Base-by-base conservation (phyloP, 2,888 invertebrate genomes). In the Gymnocheta viridis region DNA sequence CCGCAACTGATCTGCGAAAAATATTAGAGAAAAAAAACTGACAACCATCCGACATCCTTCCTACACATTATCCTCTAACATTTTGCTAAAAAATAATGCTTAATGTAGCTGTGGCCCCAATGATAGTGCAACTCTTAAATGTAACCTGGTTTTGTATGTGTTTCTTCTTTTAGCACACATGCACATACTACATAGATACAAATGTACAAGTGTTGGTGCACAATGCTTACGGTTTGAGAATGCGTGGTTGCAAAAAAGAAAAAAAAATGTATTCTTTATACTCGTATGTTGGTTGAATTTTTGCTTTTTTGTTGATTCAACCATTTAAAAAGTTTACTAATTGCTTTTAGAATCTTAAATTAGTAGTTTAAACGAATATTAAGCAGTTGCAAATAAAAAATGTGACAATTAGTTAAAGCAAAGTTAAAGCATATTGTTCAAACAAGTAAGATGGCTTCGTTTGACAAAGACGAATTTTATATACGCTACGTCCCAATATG, bases 261-360 rank as follows among this genome's bases (percentile, higher is more conserved):
- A 12, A 5, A 0, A 19, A 7, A 22, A 6, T 14, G 72, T 41
- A 32, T 22, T 14, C n/a, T 14, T 9, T 7, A n/a, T 47, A n/a
- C 12, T 14, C 67, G 47, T 38, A 47, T 49, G 10, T 47, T 60
- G 24, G 32, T 24, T 49, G n/a, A n/a, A 4, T 17, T 9, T 14
- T 62, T 49, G 2, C 2, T 24, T 51, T 32, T 56, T 29, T 27
- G 17, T 44, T 44, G 17, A 4, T 47, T 27, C 51, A 62, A 41
- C 24, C 49, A 69, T 27, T 69, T 60, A 64, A 64, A 72, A 73
- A 66, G 12, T 73, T 73, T 29, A 58, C 66, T 80, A 73, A 80
- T 80, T 80, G 80, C 80, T 73, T 73, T 73, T 64, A 29, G 73
- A 73, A 67, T 73, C 58, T 66, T 58, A 58, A 80, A 80, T 73